Base-by-base conservation (phyloP, 2,113 vertebrate genomes). In the Dolichotis patagonum region DNA sequence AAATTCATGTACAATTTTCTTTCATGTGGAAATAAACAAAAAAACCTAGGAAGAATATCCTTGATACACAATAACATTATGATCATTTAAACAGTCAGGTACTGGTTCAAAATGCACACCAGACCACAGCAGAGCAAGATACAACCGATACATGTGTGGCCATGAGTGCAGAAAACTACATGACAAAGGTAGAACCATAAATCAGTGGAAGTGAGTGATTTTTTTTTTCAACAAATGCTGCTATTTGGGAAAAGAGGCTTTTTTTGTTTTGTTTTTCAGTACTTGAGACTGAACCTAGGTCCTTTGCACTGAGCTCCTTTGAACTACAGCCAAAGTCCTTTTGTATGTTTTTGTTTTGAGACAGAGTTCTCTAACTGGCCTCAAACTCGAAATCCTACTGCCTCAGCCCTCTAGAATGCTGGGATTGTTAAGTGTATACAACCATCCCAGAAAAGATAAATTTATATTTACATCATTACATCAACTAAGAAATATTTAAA, bases 381-480 rank as follows among this genome's bases (percentile, higher is more conserved):
- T 77, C 43, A 32, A 49, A 77, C 73, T 30, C 49, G 73, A 46
- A 30, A 28, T 28, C 41, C 12, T 28, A 14, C 43, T 49, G 26
- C 43, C 26, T 30, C 73, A 32, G 13, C 43, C 26, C 38, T 20
- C 6, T 4, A 30, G 73, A 30, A 46, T 30, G 26, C 26, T 77
- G 6, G 24, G 26, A 77, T 17, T 30, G 28, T 52, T 43, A 77
- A 28, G 43, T 16, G 7, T 49, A 13, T 46, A 77, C 43, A 41
- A 49, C 73, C 10, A 49, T 0, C 4, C 3, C 1, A 2, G 73
- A 46, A 46, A 46, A 77, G 60, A 30, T 56, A 82, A 90, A 95
- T 65, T 91, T 81, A 77, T 16, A 92, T 78, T 54, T 46, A 41
- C 24, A 87, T 85, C 14, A 94, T 78, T 95, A 95, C 20, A 62